Evolutionary conservation across 2,113 vertebrate genomes (phyloP), one percentile per base, ranked within the genome.

Genomic region (Caretta caretta): DNA sequence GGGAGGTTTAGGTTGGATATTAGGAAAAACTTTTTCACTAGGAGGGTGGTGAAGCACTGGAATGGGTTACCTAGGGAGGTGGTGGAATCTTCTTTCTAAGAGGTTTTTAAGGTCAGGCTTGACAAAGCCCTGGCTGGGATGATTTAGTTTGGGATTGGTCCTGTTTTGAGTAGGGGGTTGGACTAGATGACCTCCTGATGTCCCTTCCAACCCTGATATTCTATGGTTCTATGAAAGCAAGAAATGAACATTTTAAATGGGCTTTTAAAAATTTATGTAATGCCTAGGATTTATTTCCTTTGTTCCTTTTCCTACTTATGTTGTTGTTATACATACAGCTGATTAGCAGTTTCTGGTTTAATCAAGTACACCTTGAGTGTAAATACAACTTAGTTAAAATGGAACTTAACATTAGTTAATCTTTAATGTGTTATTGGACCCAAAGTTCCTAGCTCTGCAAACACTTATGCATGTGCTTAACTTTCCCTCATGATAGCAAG

Each of bases 381-480:
- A 72, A 79, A 87, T 14, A 6, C 8, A 38, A 4, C 56, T 51
- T 14, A 10, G 38, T 72, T 72, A 72, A 38, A 35, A 54, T n/a
- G 17, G 16, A 38, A 7, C 38, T 50, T 92, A 5, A n/a, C 62
- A 22, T 2, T 59, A 6, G 5, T 10, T 10, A 3, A 4, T 53
- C 29, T n/a, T 82, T 20, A 8, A 10, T 11, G 50, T 48, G 6
- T 53, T 35, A 0, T 8, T 11, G 7, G 22, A 16, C 24, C 22
- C 29, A 10, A 69, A 80, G 50, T 7, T 3, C 59, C 25, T n/a
- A 29, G 49, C 19, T 8, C 14, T 50, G 54, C 5, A 17, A 11
- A 1, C 2, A 17, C 4, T 20, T 0, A 0, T 31, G 3, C 27
- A 57, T 50, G 7, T 0, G 6, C 46, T 31, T 89, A 57, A 6